Evolutionary conservation across 1,140 invertebrate species (phyloP), one percentile per base, ranked within the genome.

Genomic region (Pseudomyrmex gracilis): DNA sequence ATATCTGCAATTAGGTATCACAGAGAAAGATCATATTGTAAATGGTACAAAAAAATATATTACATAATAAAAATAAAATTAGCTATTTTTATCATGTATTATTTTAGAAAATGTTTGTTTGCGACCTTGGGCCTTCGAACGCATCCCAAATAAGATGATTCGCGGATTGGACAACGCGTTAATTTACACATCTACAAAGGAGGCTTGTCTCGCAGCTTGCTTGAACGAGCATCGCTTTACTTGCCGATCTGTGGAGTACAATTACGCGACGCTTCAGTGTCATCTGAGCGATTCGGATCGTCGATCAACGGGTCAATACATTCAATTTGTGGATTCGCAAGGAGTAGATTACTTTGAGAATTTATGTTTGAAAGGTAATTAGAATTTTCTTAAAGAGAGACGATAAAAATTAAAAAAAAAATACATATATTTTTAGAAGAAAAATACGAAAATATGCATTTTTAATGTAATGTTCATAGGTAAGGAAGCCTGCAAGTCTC

Each of bases 271-370:
- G 45, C 96, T 98, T 85, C 97, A 98, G 89, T 99, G 98, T 90
- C 97, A 98, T 77, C 95, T 99, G 15, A 98, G 97, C 90, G 98
- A 98, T 90, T 97, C 97, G 5, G 98, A 99, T 92, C 95, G 98
- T 20, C 95, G 98, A 84, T 97, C 97, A 0, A 97, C 97, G 0
- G 97, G 97, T 0, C 97, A 97, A 91, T 97, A 97, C 90, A 96
- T 97, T 2, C 97, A 98, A 90, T 96, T 99, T 82, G 96, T 98
- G 2, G 98, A 99, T 88, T 97, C 97, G 1, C 97, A 97, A 88
- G 98, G 98, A 24, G 97, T 98, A 3, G 98, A 99, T 93, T 99
- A 99, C 91, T 99, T 99, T 92, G 98, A 99, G 95, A 99, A 99
- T 94, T 95, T 98, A n/a, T 99, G 98, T 91, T 94, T 99, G 85